Conservation (phyloP, 2,113 vertebrate species). For the Scatophagus argus region DNA sequence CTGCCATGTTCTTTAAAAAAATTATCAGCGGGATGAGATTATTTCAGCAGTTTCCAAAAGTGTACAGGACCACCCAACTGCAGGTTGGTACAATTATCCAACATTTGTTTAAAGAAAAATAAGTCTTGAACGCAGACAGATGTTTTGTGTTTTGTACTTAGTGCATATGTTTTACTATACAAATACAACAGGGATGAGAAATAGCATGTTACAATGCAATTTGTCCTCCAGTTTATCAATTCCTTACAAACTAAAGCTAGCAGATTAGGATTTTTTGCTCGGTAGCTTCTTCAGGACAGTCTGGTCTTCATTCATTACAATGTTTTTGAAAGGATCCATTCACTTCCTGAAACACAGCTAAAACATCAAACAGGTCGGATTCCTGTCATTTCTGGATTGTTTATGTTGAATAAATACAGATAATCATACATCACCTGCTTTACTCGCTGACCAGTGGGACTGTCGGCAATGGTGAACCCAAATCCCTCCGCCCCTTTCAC, state of each 20-base stretch:
- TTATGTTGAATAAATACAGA: not conserved
- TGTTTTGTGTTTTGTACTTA: slow-evolving; percentile 4
- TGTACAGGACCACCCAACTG: not conserved
- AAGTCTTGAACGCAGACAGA: slow-evolving; percentile 21
- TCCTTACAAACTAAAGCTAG: not conserved
- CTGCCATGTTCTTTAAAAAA: not conserved
- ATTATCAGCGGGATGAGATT: not conserved
- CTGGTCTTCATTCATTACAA: not conserved
- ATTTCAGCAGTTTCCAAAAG: not conserved
- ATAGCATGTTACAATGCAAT: slow-evolving; percentile 13
- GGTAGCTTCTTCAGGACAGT: not conserved
- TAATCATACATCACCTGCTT: slow-evolving; percentile 85
- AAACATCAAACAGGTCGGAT: slow-evolving; percentile 11
- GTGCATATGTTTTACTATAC: slow-evolving; percentile 28
- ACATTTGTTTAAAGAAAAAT: not conserved
- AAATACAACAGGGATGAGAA: slow-evolving; percentile 26
- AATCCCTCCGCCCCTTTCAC: slow-evolving; percentile 98
- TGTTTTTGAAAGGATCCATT: slow-evolving; percentile 20
- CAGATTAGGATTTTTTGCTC: not conserved
- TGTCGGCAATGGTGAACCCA: slow-evolving; percentile 99
- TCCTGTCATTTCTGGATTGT: not conserved
- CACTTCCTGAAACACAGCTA: not conserved
- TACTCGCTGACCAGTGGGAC: slow-evolving; percentile 97
- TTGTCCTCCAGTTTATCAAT: slow-evolving; percentile 16
- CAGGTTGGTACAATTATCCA: not conserved